These are phyloP conservation scores for Nymphalis io DNA, from an alignment of 1,140 invertebrate genomes.

Conservation along the genomic window DNA sequence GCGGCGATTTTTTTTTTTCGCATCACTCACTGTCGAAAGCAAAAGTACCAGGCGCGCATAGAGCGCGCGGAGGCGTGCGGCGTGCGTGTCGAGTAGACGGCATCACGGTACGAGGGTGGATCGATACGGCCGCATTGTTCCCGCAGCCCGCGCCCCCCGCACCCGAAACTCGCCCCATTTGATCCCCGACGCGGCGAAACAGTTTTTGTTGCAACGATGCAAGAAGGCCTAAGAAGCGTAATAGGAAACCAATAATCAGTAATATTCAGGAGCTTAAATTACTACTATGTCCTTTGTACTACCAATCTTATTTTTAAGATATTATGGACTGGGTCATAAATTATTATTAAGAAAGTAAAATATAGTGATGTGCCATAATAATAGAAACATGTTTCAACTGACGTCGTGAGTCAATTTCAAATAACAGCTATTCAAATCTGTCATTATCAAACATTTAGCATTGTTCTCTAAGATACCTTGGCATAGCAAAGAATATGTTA, in stretches of 20 bases:
- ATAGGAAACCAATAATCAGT: slow-evolving; percentile 40
- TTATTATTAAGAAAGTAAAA: neutral
- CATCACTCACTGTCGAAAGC: slow-evolving; percentile 54
- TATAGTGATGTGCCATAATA: no score
- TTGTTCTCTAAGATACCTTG: slow-evolving; percentile 38
- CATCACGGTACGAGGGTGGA: slow-evolving; percentile 56
- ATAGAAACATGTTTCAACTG: neutral
- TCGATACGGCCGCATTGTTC: slow-evolving; percentile 78
- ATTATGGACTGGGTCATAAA: neutral
- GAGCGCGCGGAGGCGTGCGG: slow-evolving; percentile 52
- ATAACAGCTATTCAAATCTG: slow-evolving; percentile 33
- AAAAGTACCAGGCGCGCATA: slow-evolving; percentile 72
- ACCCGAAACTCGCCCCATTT: slow-evolving; percentile 64
- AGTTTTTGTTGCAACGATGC: slow-evolving; percentile 69
- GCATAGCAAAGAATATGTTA: slow-evolving; percentile 27
- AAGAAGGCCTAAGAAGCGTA: slow-evolving; percentile 42
- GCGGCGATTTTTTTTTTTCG: slow-evolving; percentile 15
- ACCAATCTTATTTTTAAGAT: neutral
- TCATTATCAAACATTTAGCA: slow-evolving; percentile 40
- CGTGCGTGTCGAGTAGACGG: slow-evolving; percentile 59
- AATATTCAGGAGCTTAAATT: slow-evolving; percentile 9
- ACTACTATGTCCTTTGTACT: neutral
- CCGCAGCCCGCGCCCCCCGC: slow-evolving; percentile 47
- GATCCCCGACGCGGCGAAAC: slow-evolving; percentile 62
- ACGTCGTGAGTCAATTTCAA: slow-evolving; percentile 13